Evolutionary conservation across 2,797 vertebrate species (phyloP), one percentile per base, ranked within the genome.

Genomic region (Galago senegalensis): DNA sequence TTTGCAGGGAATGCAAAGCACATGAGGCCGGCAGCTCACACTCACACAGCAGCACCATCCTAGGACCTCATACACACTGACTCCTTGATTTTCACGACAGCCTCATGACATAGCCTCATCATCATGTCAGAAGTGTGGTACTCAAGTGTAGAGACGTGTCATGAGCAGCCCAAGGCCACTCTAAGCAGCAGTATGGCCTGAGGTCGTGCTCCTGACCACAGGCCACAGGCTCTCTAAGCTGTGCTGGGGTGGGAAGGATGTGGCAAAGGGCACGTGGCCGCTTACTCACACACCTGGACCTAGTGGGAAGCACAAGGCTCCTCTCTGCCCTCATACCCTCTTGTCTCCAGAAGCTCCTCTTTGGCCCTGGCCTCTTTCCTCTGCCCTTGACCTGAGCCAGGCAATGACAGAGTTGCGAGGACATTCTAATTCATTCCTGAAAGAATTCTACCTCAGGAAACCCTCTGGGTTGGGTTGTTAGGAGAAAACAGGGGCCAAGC

Each of bases 381-480:
- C 17, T 63, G 63, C 69, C 70, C 67, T 91, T 31, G 56, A 53
- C 86, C 77, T 87, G 16, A 77, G 58, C 63, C 76, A 25, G 75
- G 90, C 13, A 40, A 34, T 2, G 53, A 60, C 60, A 87, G 25
- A 25, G 81, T 67, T 56, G 56, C 80, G n/a, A 29, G 56, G 77
- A 25, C 27, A 0, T 40, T 84, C 25, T 46, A 9, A 76, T 91
- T 73, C 67, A 92, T 88, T 91, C 61, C 56, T 29, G 46, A 85
- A 34, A 84, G 46, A 49, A 21, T 23, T 65, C 76, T 43, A 23
- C 89, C 85, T 81, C 7, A 1, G 23, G 23, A 87, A 34, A 75
- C 27, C 73, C 77, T 83, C 46, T 75, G 53, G 65, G 79, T 77
- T 25, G 8, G 69, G 58, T 67, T 88, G 70, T 46, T 75, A 93